Evolutionary conservation across 2,113 vertebrate genomes (phyloP), one percentile per base, ranked within the genome.

Genomic region (Hemiscyllium ocellatum): DNA sequence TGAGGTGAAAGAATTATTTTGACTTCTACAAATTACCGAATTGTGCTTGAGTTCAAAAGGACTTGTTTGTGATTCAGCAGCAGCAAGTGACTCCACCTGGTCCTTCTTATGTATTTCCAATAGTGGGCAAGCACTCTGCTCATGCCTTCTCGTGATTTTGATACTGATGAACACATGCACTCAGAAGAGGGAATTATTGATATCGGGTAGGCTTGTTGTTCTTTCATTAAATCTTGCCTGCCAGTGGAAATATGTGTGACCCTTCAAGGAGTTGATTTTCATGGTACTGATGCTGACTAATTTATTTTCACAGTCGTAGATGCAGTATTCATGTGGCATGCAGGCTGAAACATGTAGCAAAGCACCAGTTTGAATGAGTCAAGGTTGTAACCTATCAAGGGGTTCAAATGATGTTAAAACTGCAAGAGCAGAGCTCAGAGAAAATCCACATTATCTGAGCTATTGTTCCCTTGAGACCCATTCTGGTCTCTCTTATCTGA

Each of bases 351-450:
- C 33, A 61, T 90, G 33, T 6, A 61, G 52, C 26, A 56, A 26
- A 33, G 86, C 24, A 65, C 50, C 52, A 15, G 29, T 61, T 65
- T 33, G 13, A 87, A 87, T 87, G 52, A 61, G 87, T 61, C 50
- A 61, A 61, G 87, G 87, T 61, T 12, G 29, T 61, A 87, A 29
- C 24, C 26, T 29, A 61, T 13, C 50, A 4, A 61, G 26, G 52
- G 13, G 87, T 90, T 90, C 52, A 90, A 61, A 61, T 90, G 87
- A 56, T 90, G 50, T 33, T 89, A 90, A 90, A 90, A 33, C 52
- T n/a, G 13, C 52, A 19, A 56, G 26, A 61, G 52, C 52, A 90
- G 33, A 90, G 52, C 50, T 56, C 86, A 89, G 87, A 56, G 52
- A 29, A 61, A 90, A 61, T 61, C 86, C 26, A 24, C 22, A 10